Evolutionary conservation across 2,113 vertebrate species (phyloP).

Genomic region (Ciconia boyciana): DNA sequence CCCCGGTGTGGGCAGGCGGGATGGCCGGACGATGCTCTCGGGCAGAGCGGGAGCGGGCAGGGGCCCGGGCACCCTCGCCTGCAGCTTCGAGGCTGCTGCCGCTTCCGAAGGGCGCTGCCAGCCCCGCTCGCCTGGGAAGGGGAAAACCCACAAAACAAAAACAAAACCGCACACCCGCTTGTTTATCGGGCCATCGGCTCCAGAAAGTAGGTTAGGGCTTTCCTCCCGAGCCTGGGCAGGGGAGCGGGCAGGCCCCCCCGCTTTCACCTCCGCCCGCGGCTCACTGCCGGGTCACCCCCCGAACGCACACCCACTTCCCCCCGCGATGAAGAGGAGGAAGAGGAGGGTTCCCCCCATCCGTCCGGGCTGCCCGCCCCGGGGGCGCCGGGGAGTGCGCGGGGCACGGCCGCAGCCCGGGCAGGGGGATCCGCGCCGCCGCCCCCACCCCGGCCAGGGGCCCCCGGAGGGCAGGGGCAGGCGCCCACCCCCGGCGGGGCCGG

Average conservation of each 20-base stretch:
- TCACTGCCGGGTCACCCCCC: neutral
- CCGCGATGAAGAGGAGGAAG: neutral
- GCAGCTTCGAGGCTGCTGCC: neutral
- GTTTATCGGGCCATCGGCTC: neutral
- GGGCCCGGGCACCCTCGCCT: neutral
- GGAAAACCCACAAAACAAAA: neutral
- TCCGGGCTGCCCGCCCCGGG: neutral
- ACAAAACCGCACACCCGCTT: neutral
- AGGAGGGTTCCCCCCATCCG: neutral
- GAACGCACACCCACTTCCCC: neutral
- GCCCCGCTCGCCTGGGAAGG: neutral
- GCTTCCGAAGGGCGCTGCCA: neutral
- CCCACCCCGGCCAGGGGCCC: neutral
- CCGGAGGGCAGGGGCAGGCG: neutral
- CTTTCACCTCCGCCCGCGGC: neutral
- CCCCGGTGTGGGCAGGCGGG: neutral
- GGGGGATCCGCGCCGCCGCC: neutral
- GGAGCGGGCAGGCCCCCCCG: neutral
- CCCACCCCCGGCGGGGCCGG: neutral
- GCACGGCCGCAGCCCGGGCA: neutral
- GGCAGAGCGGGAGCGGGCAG: neutral
- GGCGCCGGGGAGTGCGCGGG: neutral
- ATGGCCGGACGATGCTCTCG: neutral
- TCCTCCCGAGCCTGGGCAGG: neutral
- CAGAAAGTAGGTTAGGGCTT: constrained; percentile 22